phyloP scores from a whole-genome alignment of 2,797 vertebrate genomes.

The Schizothorax lantsangensis region DNA sequence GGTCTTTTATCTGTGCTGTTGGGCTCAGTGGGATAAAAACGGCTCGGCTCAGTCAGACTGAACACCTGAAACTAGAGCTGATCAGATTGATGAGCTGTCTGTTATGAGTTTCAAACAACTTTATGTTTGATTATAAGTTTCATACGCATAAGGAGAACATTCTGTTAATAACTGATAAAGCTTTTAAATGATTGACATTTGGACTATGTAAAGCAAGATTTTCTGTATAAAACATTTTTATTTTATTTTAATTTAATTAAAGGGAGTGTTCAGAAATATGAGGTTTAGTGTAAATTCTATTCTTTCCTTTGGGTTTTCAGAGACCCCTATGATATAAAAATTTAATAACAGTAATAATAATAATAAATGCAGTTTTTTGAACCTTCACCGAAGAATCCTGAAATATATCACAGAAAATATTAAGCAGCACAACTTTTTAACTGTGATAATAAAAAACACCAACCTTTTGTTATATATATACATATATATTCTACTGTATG shows the following conservation, averaged over 20 bases:
- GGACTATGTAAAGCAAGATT: not conserved
- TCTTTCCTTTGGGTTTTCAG: not conserved
- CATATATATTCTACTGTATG: too few relatives aligned
- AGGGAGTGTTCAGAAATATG: not conserved
- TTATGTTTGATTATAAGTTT: slow-evolving; percentile 25
- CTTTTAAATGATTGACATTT: slow-evolving; percentile 6
- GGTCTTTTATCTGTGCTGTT: slow-evolving; percentile 20
- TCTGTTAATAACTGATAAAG: slow-evolving; percentile 40
- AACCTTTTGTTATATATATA: too few relatives aligned
- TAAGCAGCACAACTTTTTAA: too few relatives aligned
- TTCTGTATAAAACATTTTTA: not conserved
- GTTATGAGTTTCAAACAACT: slow-evolving; percentile 26
- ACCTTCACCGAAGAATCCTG: too few relatives aligned
- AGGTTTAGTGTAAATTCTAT: not conserved
- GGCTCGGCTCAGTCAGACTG: not conserved
- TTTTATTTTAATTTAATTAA: not conserved
- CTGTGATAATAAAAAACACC: too few relatives aligned
- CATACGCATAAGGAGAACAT: slow-evolving; percentile 30
- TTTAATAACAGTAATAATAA: not conserved
- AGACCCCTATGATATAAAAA: not conserved
- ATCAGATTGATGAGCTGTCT: not conserved
- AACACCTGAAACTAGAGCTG: slow-evolving; percentile 13
- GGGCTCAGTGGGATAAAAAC: slow-evolving; percentile 17
- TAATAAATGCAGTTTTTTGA: not conserved
- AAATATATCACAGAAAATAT: too few relatives aligned